phyloP scores from a whole-genome alignment of 2,797 vertebrate species.

The Rhinoraja longicauda region DNA sequence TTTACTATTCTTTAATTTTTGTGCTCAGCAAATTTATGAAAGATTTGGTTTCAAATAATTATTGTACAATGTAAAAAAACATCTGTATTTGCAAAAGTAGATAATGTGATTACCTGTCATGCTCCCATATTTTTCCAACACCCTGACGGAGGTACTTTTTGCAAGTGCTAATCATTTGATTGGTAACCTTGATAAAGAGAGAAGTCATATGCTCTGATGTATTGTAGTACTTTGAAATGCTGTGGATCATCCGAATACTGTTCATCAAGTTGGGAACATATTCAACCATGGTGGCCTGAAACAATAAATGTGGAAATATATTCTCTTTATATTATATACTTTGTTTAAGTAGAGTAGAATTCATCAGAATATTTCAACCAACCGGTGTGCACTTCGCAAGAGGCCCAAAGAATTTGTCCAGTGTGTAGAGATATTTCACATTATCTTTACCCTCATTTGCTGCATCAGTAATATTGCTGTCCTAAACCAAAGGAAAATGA shows the following conservation, averaged over 20 bases:
- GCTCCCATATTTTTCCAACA: constrained; percentile 66
- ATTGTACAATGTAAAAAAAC: neutral
- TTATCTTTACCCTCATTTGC: constrained; percentile 78
- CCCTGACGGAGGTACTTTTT: constrained; percentile 60
- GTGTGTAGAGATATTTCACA: constrained; percentile 65
- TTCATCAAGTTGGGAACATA: constrained; percentile 66
- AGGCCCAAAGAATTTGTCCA: constrained; percentile 66
- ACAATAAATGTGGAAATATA: neutral
- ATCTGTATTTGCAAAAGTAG: neutral
- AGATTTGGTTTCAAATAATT: neutral
- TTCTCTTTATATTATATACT: neutral
- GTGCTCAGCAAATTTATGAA: neutral
- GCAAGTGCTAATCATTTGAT: constrained; percentile 72
- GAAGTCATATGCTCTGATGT: constrained; percentile 70
- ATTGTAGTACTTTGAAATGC: constrained; percentile 66
- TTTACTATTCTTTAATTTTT: neutral
- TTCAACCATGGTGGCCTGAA: constrained; percentile 58
- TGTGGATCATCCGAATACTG: constrained; percentile 65
- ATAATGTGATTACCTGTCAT: constrained; percentile 57
- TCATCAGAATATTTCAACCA: constrained; percentile 45
- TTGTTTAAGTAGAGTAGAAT: neutral
- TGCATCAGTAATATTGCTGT: constrained; percentile 62
- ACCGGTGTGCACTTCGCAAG: constrained; percentile 65
- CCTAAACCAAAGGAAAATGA: constrained; percentile 50
- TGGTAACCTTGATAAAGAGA: constrained; percentile 75